Conservation (phyloP, 2,113 vertebrate genomes). For the Riparia riparia region DNA sequence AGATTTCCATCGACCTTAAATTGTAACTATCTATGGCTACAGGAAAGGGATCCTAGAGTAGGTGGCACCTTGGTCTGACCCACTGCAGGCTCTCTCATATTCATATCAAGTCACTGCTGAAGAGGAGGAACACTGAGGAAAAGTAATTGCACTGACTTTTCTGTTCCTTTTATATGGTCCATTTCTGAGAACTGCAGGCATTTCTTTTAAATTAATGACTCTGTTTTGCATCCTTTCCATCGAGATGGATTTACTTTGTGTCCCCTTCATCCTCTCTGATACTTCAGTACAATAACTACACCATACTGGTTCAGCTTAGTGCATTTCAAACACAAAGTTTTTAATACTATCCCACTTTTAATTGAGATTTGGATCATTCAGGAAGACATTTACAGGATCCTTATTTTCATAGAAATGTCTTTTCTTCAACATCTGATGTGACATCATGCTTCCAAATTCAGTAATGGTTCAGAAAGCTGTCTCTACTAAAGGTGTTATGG, state of each 20-base stretch:
- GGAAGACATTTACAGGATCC: background rate
- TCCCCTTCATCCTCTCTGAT: background rate
- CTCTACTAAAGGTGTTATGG: background rate
- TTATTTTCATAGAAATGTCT: background rate
- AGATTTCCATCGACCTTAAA: background rate
- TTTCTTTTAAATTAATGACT: background rate
- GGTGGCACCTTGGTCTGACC: background rate
- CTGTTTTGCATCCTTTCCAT: background rate
- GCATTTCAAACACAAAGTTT: background rate
- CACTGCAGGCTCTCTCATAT: background rate
- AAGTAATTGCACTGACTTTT: background rate
- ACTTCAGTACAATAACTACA: background rate
- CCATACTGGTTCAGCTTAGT: background rate
- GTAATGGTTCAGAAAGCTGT: background rate
- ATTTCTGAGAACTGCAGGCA: background rate
- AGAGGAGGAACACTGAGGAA: background rate
- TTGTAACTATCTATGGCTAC: background rate
- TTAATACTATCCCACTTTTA: background rate
- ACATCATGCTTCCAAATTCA: background rate
- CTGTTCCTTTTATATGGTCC: background rate
- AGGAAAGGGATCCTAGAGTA: background rate
- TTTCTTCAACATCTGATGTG: background rate
- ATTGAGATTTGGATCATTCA: background rate
- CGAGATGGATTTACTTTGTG: background rate
- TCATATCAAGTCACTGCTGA: background rate